Percentiles rank a stretch among this genome's conserved stretches.
These are phyloP conservation scores for Cladopsammia gracilis DNA, from an alignment of 64 coral and sea anemone species.

Conservation along the genomic window DNA sequence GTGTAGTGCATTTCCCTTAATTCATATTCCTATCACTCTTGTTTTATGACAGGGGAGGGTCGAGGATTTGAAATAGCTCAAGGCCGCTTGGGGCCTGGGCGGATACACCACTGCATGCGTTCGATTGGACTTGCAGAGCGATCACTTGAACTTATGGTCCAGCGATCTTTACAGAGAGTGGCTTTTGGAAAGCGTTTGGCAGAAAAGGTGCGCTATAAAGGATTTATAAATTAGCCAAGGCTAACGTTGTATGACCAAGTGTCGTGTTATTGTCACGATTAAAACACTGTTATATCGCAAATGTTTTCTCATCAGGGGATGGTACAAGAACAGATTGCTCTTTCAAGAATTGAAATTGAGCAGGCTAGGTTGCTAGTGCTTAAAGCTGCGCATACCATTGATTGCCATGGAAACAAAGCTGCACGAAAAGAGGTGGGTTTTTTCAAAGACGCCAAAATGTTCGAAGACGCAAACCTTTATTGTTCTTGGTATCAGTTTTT, in stretches of 20 bases:
- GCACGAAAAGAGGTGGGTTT: conserved; percentile 82
- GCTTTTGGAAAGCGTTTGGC: conserved; percentile 91
- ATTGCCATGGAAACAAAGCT: conserved; percentile 85
- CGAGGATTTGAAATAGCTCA: conserved; percentile 99
- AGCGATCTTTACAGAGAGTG: conserved; percentile 79
- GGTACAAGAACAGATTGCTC: conserved; percentile 92
- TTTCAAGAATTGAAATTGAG: conserved; percentile 94
- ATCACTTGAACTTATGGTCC: conserved; percentile 83
- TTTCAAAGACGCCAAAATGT: no score
- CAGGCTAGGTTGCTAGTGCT: conserved; percentile 88
- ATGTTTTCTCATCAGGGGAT: conserved; percentile 78
- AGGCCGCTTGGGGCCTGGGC: conserved; percentile 95
- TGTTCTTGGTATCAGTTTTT: neutral
- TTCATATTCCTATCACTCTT: neutral
- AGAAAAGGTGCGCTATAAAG: conserved; percentile 73
- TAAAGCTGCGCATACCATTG: conserved; percentile 88
- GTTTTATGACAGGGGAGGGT: conserved; percentile 83
- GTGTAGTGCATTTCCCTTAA: neutral
- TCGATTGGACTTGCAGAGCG: conserved; percentile 83
- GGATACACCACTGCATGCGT: conserved; percentile 98
- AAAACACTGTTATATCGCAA: neutral
- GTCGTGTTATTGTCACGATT: neutral
- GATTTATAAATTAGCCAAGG: neutral
- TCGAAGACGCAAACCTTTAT: no score
- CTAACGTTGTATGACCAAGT: neutral